Conservation (phyloP, 2,888 invertebrate genomes). For the Byasa hedistus region DNA sequence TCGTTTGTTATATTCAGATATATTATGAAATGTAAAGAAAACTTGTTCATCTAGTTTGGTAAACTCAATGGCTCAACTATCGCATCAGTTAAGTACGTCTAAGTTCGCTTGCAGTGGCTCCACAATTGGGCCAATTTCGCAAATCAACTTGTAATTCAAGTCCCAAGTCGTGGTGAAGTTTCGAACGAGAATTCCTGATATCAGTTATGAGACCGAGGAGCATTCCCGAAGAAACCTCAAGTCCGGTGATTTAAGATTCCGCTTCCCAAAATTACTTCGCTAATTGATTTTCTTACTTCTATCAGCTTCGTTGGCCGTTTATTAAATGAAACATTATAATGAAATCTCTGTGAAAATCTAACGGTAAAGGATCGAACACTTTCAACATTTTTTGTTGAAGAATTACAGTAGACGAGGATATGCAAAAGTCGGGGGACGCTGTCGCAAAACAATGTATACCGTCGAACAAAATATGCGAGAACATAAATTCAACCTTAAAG, state of each 20-base stretch:
- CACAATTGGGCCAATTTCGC: slow-evolving; percentile 18
- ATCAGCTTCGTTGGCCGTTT: too few relatives aligned
- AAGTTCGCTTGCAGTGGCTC: slow-evolving; percentile 10
- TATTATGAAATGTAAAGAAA: too few relatives aligned
- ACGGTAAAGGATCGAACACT: too few relatives aligned
- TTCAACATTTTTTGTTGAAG: background rate
- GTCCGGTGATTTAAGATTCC: background rate
- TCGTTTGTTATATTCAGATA: too few relatives aligned
- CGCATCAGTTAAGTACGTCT: slow-evolving; percentile 8
- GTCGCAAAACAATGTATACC: slow-evolving; percentile 25
- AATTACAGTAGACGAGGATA: slow-evolving; percentile 1
- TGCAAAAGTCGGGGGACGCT: slow-evolving; percentile 20
- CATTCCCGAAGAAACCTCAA: slow-evolving; percentile 1
- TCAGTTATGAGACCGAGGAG: slow-evolving; percentile 1
- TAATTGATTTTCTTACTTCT: background rate
- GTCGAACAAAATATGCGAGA: slow-evolving; percentile 27
- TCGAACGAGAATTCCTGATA: slow-evolving; percentile 16
- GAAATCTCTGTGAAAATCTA: too few relatives aligned
- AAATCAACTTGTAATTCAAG: slow-evolving; percentile 18
- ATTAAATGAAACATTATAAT: too few relatives aligned
- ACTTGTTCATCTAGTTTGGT: background rate
- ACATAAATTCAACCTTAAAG: slow-evolving; percentile 27
- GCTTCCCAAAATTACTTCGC: background rate
- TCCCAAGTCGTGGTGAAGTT: slow-evolving; percentile 13
- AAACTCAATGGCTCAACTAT: slow-evolving; percentile 3